A percentile compares a stretch with the other conserved stretches of the same genome.
phyloP scores from a whole-genome alignment of 2,888 invertebrate species.

The Xanthostigma xanthostigma region DNA sequence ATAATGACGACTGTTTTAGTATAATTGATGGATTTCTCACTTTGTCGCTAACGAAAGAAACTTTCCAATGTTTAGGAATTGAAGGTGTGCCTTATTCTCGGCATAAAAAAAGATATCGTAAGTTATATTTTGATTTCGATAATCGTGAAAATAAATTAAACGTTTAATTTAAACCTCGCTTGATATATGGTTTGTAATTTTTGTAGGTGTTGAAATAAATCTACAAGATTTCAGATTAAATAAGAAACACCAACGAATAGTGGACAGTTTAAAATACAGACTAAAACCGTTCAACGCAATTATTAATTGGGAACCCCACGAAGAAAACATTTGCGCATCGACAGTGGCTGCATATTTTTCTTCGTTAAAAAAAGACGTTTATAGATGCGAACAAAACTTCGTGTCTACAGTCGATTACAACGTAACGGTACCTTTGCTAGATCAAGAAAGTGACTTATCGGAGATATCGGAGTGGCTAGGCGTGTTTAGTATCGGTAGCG shows the following conservation, averaged over 20 bases:
- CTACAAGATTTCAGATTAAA: constrained; percentile 31
- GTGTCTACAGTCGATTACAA: constrained; percentile 23
- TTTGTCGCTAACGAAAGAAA: constrained; percentile 31
- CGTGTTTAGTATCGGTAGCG: constrained; percentile 30
- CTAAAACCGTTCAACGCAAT: constrained; percentile 30
- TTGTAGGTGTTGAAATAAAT: constrained; percentile 35
- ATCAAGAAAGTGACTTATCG: constrained; percentile 12
- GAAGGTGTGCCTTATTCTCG: constrained; percentile 32
- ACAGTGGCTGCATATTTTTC: constrained; percentile 41
- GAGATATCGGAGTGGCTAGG: constrained; percentile 41
- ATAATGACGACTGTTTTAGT: constrained; percentile 34
- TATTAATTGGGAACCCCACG: constrained; percentile 36
- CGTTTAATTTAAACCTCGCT: too few relatives aligned
- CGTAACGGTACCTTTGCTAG: constrained; percentile 26
- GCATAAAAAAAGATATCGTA: constrained; percentile 32
- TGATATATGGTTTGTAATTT: background rate
- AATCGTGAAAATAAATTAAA: background rate
- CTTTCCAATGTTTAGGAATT: constrained; percentile 37
- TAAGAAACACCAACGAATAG: constrained; percentile 29
- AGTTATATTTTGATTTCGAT: constrained; percentile 19
- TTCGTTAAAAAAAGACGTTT: constrained; percentile 28
- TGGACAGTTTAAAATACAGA: constrained; percentile 24
- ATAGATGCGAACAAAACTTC: constrained; percentile 28
- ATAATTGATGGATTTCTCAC: constrained; percentile 33
- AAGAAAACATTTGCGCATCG: constrained; percentile 36